Base-by-base conservation (phyloP, 2,888 invertebrate genomes). In the Fabriciana adippe region DNA sequence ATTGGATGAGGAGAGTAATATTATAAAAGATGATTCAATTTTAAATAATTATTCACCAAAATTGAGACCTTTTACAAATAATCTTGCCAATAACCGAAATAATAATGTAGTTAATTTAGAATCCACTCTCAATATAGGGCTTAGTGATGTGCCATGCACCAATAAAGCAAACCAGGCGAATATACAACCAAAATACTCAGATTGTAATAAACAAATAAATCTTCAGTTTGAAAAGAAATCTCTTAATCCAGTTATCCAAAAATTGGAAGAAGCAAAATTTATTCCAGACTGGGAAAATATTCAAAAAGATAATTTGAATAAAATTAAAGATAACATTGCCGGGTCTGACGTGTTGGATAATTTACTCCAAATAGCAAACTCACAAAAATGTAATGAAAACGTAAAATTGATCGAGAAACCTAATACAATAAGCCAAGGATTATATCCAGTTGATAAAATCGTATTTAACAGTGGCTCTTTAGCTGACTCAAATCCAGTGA, bases 151-250 rank as follows among this genome's bases (percentile, higher is more conserved):
- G 14, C 59, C 59, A 35, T 21, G 18, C 18, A 47, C 26, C 5
- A 45, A 53, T 57, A 59, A 59, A 35, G 16, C 59, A 18, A 65
- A 18, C 45, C 21, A 53, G 15, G 31, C 2, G 6, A 53, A 59
- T 47, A 41, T 51, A 26, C 41, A 51, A 51, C 26, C 59, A 2
- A 54, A 59, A 59, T 59, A 31, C 16, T 57, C 59, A 50, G 53
- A 65, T 57, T 16, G 47, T 2, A 65, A n/a, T 53, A 65, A 65
- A 16, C 57, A 45, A 26, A 57, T 6, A 14, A 26, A 53, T 8
- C 21, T 50, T 16, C 18, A n/a, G 18, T 45, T 53, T 4, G n/a
- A 47, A 14, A 14, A n/a, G n/a, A 21, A 45, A 14, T 3, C 53
- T 3, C 21, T 59, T 16, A 59, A 31, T 31, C n/a, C 59, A 18